Percentiles rank a stretch among this genome's conserved stretches.
These are phyloP conservation scores for Drosophila bifasciata DNA, from an alignment of 1,140 invertebrate genomes.

Conservation along the genomic window DNA sequence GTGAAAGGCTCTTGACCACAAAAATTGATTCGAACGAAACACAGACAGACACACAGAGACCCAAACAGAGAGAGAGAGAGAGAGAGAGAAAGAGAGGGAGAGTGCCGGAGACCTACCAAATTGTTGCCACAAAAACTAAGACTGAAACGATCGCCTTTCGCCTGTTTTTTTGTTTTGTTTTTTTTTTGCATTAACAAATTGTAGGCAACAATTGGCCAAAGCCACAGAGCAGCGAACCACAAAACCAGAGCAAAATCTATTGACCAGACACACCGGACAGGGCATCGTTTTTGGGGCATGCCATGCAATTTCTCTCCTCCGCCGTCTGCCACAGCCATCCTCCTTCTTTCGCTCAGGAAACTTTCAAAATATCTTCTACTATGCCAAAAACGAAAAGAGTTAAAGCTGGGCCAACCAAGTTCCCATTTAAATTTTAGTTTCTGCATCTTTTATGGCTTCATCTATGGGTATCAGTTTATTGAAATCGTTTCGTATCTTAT, in stretches of 20 bases:
- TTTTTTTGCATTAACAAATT: conserved; percentile 48
- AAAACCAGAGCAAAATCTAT: no score
- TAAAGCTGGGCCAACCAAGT: no score
- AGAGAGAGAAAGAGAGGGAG: conserved; percentile 21
- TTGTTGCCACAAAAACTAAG: conserved; percentile 31
- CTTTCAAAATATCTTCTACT: conserved; percentile 20
- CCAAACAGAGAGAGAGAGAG: conserved; percentile 9
- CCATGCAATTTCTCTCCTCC: not conserved
- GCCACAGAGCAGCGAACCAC: no score
- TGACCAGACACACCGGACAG: no score
- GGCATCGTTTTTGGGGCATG: no score
- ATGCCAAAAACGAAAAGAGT: no score
- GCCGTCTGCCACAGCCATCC: conserved; percentile 21
- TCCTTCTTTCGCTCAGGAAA: conserved; percentile 6
- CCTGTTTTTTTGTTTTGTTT: conserved; percentile 9
- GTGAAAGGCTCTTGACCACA: conserved; percentile 61
- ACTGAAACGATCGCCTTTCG: conserved; percentile 12
- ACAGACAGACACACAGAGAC: conserved; percentile 24
- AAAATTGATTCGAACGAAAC: conserved; percentile 44
- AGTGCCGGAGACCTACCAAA: conserved; percentile 21
- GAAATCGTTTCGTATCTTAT: no score
- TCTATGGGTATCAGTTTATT: no score
- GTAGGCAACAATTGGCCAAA: conserved; percentile 34
- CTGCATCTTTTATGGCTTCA: no score
- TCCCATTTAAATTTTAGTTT: no score